Evolutionary conservation across 1,140 invertebrate genomes (phyloP).

Genomic region (Neodiprion lecontei): DNA sequence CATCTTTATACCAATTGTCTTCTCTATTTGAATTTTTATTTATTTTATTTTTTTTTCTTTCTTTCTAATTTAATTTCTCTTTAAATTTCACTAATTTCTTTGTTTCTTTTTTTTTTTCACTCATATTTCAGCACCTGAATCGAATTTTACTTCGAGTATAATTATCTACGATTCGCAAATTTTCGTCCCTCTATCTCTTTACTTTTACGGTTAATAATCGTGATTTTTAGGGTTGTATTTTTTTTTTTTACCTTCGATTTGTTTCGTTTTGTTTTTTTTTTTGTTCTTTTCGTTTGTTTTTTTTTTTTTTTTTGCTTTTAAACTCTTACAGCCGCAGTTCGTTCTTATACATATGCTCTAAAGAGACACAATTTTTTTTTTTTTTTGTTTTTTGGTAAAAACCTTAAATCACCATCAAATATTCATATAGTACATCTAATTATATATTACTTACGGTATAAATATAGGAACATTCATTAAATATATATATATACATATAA

Average conservation of each 20-base stretch:
- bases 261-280: no score
- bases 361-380: conserved; percentile 45
- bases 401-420: conserved; percentile 60
- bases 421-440: conserved; percentile 57
- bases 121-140: not conserved
- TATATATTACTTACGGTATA: conserved; percentile 54
- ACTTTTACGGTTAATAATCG: not conserved
- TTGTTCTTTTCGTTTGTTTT: no score
- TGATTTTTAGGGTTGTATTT: no score
- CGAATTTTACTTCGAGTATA: conserved; percentile 6
- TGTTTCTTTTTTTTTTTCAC: conserved; percentile 18
- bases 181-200: not conserved
- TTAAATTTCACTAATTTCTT: conserved; percentile 8
- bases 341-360: conserved; percentile 31
- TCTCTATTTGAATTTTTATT: conserved; percentile 19
- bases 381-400: conserved; percentile 53
- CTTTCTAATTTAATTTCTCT: conserved; percentile 20
- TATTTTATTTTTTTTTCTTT: conserved; percentile 17
- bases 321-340: no score
- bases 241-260: no score
- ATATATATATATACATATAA: conserved; percentile 38
- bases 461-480: conserved; percentile 65
- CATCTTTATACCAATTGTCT: conserved; percentile 20
- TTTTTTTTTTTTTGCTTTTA: no score
- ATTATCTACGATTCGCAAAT: conserved; percentile 6